phyloP scores from a whole-genome alignment of 1,140 invertebrate species.

The Drosophila nannoptera region DNA sequence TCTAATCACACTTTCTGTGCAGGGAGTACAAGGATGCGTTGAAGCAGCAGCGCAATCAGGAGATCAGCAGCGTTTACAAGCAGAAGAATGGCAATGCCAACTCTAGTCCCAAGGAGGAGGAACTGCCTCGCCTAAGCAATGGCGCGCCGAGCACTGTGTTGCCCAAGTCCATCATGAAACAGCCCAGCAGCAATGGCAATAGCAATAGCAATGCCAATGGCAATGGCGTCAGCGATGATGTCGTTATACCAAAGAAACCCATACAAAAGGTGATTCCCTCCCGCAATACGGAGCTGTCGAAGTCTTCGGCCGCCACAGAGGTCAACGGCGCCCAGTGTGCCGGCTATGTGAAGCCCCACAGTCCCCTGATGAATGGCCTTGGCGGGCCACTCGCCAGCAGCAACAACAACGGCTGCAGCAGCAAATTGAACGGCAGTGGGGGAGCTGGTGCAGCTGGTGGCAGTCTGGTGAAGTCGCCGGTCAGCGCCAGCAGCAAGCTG shows the following conservation, averaged over 20 bases:
- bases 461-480: constrained; percentile 54
- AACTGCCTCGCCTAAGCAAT: constrained; percentile 42
- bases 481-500: constrained; percentile 76
- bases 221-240: constrained; percentile 57
- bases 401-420: constrained; percentile 9
- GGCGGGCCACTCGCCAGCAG: constrained; percentile 27
- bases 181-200: constrained; percentile 53
- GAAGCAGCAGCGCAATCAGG: constrained; percentile 88
- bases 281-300: constrained; percentile 70
- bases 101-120: constrained; percentile 66
- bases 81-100: constrained; percentile 70
- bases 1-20: constrained; percentile 39
- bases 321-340: constrained; percentile 67
- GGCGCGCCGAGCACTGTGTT: constrained; percentile 43
- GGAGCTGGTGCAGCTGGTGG: constrained; percentile 16
- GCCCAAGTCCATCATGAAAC: constrained; percentile 78
- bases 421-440: constrained; percentile 58
- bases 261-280: constrained; percentile 82
- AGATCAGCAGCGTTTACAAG: constrained; percentile 84
- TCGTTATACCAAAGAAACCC: constrained; percentile 81
- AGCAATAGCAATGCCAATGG: constrained; percentile 51
- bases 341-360: constrained; percentile 86
- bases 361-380: constrained; percentile 82
- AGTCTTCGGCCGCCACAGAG: constrained; percentile 45
- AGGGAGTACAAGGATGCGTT: constrained; percentile 93